Percentiles rank a stretch among this genome's conserved stretches.
These are phyloP conservation scores for Ophioninae sp. DNA, from an alignment of 2,888 invertebrate genomes.

Conservation along the genomic window DNA sequence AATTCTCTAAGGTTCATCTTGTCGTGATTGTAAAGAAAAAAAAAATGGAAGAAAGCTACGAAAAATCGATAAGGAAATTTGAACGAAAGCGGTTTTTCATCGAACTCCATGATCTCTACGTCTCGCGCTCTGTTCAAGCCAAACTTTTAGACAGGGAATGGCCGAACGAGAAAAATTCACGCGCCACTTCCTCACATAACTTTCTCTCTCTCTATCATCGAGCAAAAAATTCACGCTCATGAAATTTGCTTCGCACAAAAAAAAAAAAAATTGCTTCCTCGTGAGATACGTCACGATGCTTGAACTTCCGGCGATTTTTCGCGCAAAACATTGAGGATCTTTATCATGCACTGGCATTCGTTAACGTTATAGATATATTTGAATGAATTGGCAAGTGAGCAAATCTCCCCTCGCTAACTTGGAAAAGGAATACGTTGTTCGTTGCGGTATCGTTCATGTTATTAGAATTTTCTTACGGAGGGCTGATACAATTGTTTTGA, in stretches of 20 bases:
- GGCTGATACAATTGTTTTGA: too few relatives aligned
- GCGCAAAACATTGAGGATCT: background rate
- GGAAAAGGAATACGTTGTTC: background rate
- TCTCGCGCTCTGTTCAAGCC: background rate
- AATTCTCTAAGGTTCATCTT: constrained; percentile 73
- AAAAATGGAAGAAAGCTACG: constrained; percentile 15
- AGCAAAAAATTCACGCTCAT: background rate
- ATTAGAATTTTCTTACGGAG: background rate
- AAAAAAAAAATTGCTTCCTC: background rate
- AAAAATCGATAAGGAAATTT: constrained; percentile 15
- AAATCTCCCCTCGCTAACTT: background rate
- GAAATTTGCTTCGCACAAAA: background rate
- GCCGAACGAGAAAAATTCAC: background rate
- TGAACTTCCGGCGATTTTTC: background rate
- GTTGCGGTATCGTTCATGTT: background rate
- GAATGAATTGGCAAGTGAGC: background rate
- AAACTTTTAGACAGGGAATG: background rate
- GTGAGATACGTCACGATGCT: background rate
- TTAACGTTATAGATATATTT: background rate
- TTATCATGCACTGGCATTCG: background rate
- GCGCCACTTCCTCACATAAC: background rate
- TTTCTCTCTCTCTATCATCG: background rate
- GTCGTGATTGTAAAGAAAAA: constrained; percentile 51
- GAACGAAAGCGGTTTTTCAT: background rate
- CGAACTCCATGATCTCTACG: background rate